Evolutionary conservation across 1,140 invertebrate species (phyloP).

Genomic region (Steinernema khuongi): DNA sequence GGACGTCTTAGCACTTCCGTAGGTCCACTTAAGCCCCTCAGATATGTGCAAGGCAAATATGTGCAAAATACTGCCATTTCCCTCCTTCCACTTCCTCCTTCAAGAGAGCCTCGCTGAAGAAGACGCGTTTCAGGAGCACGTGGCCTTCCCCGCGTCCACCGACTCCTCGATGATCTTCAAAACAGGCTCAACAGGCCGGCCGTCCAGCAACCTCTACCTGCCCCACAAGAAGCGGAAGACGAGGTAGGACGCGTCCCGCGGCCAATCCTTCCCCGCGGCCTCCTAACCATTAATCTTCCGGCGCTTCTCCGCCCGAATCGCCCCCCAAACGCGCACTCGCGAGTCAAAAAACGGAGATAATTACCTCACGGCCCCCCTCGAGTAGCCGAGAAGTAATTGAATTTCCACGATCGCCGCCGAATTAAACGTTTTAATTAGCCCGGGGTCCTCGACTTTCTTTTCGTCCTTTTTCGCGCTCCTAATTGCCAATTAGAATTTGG

Average conservation of each 20-base stretch:
- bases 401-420: constrained; percentile 1
- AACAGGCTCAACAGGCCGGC: neutral
- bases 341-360: neutral
- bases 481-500: constrained; percentile 13
- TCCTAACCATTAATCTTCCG: neutral
- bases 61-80: too few species aligned
- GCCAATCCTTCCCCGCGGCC: neutral
- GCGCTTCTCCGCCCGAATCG: too few species aligned
- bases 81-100: neutral
- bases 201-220: constrained; percentile 4
- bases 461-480: neutral
- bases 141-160: neutral
- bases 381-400: neutral
- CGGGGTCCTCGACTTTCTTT: neutral
- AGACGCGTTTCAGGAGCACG: neutral
- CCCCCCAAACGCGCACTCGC: neutral
- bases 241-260: too few species aligned
- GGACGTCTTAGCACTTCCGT: too few species aligned
- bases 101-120: neutral
- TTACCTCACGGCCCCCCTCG: neutral
- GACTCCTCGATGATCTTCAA: constrained; percentile 6
- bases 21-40: too few species aligned
- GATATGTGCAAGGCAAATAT: too few species aligned
- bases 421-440: constrained; percentile 10
- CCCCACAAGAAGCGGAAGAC: neutral